phyloP scores from a whole-genome alignment of 1,140 invertebrate genomes.

The Bombus soroeensis region DNA sequence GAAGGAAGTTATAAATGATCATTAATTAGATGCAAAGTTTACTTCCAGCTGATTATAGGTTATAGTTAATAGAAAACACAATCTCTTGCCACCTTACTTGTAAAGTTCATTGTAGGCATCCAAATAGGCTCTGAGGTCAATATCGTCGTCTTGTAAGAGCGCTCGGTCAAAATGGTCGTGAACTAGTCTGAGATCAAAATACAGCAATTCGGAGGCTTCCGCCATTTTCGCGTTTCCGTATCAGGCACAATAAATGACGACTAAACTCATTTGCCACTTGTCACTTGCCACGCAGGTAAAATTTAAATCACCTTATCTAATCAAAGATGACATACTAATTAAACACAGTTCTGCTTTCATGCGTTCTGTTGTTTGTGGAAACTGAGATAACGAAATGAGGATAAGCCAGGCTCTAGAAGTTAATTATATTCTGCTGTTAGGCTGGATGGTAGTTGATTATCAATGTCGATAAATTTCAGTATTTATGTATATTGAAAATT shows the following conservation, averaged over 20 bases:
- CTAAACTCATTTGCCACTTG: constrained; percentile 30
- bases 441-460: neutral
- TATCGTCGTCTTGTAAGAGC: constrained; percentile 81
- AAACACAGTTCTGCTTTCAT: no score
- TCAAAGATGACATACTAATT: neutral
- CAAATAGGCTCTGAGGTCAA: constrained; percentile 80
- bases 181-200: constrained; percentile 78
- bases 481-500: no score
- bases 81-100: constrained; percentile 77
- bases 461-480: neutral
- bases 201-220: constrained; percentile 72
- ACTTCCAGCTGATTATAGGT: constrained; percentile 6
- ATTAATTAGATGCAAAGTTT: neutral
- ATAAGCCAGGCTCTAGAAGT: neutral
- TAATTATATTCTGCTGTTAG: neutral
- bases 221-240: constrained; percentile 72
- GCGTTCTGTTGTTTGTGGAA: fast-evolving
- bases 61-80: constrained; percentile 21
- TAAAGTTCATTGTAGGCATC: constrained; percentile 83
- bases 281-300: constrained; percentile 35
- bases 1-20: neutral
- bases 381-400: neutral
- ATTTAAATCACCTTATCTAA: constrained; percentile 28
- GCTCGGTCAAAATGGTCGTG: constrained; percentile 81
- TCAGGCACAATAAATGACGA: neutral